Evolutionary conservation across 2,113 vertebrate species (phyloP).

Genomic region (Illadopsis cleaveri): DNA sequence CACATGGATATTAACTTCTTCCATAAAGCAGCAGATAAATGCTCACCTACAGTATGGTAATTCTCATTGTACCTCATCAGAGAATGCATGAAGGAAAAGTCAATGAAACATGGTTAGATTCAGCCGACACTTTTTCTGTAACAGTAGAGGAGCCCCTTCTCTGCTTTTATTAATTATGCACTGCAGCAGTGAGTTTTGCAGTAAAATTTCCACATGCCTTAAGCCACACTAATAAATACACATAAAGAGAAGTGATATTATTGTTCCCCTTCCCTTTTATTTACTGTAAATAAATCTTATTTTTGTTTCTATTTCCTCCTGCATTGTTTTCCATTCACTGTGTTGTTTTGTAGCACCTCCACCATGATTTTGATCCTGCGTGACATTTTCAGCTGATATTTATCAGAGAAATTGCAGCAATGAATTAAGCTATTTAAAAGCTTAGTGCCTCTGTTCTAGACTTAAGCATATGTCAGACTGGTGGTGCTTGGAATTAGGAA

Average conservation of each 20-base stretch:
- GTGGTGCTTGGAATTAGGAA: not conserved
- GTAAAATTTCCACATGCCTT: not conserved
- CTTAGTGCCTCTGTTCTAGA: not conserved
- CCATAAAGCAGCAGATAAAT: not conserved
- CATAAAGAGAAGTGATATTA: not conserved
- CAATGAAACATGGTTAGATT: not conserved
- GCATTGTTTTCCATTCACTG: not conserved
- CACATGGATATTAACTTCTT: not conserved
- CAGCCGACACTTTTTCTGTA: not conserved
- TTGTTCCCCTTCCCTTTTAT: not conserved
- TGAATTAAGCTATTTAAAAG: conserved; percentile 13
- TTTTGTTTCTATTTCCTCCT: not conserved
- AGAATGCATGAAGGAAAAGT: not conserved
- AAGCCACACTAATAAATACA: not conserved
- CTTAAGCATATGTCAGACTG: not conserved
- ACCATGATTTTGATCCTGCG: not conserved
- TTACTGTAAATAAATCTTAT: not conserved
- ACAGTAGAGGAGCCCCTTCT: not conserved
- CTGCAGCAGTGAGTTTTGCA: not conserved
- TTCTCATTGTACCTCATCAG: not conserved
- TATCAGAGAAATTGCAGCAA: not conserved
- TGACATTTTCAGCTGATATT: not conserved
- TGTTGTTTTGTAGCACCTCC: not conserved
- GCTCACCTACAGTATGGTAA: not conserved
- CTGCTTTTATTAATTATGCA: not conserved